Evolutionary conservation across 2,113 vertebrate genomes (phyloP), one percentile per base, ranked within the genome.

Genomic region (Heloderma charlesbogerti): DNA sequence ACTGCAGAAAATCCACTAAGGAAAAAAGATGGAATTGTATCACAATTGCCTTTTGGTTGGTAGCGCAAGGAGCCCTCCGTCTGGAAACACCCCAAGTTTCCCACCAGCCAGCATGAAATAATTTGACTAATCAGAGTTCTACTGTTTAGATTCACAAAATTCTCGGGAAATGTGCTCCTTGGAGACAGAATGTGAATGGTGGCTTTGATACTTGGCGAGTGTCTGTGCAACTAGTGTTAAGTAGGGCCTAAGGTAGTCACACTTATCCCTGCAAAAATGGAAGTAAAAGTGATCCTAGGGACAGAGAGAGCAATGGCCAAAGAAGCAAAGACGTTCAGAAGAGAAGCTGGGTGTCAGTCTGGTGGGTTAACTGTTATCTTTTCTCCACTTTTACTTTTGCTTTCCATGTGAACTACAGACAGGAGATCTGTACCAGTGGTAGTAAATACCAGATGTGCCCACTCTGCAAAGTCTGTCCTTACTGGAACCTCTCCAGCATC

Each of bases 401-500:
- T 72, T 1, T 0, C 69, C 57, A 20, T 29, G 10, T 54, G 48
- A 31, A 40, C 60, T 75, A 45, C 18, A 97, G 97, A 87, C 94
- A 94, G 90, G 96, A 96, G 40, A 90, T 96, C 82, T 97, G 96
- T 15, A 0, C 18, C 1, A 95, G 95, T 0, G 0, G 75, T 0
- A 85, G 88, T 29, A 48, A 74, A 57, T 95, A 94, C 34, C 13
- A 72, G 48, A 97, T 97, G 96, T 96, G 97, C 78, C 96, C 96
- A 0, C 94, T 97, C 13, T 97, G 97, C 86, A 81, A 91, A 2
- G 88, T 93, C 45, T 97, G 97, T 66, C 91, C 95, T 18, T 94
- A 93, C 86, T 97, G 97, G 97, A 94, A 92, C 83, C 96, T 97
- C 40, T 97, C 97, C 72, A 94, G 90, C 31, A 90, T 96, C 89